A percentile compares a stretch with the other conserved stretches of the same genome.
These are phyloP conservation scores for Pentamera pediparva DNA, from an alignment of 53 echinoderm and acorn worm species.

Conservation along the genomic window DNA sequence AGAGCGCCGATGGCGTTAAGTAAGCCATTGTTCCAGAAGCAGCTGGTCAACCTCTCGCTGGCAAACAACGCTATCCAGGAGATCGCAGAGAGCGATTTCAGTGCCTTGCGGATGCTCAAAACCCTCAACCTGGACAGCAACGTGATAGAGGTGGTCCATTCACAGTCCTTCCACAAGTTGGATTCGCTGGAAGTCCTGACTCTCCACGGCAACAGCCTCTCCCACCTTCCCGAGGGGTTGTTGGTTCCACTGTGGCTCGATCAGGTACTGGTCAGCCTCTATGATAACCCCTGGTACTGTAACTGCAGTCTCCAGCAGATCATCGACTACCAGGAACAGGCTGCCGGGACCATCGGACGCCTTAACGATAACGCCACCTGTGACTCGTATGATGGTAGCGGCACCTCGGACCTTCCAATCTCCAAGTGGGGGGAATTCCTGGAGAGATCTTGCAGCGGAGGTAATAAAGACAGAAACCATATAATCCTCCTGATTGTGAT, in stretches of 20 bases:
- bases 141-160: conserved; percentile 30
- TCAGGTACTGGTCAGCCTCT: conserved; percentile 39
- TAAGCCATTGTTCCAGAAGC: conserved; percentile 14
- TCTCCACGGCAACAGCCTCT: conserved; percentile 57
- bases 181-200: conserved; percentile 47
- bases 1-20: conserved; percentile 36
- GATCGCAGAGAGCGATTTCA: conserved; percentile 16
- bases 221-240: conserved; percentile 23
- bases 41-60: conserved; percentile 24
- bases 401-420: neutral
- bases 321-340: conserved; percentile 10
- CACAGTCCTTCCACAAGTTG: conserved; percentile 35
- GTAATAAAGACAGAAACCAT: no score
- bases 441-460: no score
- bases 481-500: no score
- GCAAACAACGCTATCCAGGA: conserved; percentile 34
- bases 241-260: conserved; percentile 8
- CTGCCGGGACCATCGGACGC: no score
- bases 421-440: neutral
- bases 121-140: conserved; percentile 39
- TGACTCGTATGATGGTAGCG: neutral
- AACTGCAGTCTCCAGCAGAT: conserved; percentile 41
- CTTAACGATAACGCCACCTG: neutral
- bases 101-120: conserved; percentile 20
- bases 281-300: conserved; percentile 60